These are phyloP conservation scores for Calyptommatus sinebrachiatus DNA, from an alignment of 2,113 vertebrate genomes.

Conservation along the genomic window DNA sequence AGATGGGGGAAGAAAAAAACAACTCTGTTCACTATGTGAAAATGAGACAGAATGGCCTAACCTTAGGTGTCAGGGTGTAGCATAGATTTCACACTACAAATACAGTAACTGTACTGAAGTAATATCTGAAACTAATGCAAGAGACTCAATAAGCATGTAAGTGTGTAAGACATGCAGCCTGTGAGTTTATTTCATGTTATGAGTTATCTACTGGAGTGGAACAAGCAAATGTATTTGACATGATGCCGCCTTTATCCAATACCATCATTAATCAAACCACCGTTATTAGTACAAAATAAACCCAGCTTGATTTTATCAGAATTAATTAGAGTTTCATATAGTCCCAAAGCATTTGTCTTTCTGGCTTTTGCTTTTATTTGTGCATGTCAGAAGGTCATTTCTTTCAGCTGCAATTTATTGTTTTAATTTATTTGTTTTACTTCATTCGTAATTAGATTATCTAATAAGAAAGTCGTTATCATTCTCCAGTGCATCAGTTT, in stretches of 20 bases:
- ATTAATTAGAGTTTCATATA: background rate
- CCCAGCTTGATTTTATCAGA: background rate
- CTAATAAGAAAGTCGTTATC: constrained; percentile 28
- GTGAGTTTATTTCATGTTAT: background rate
- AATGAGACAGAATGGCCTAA: background rate
- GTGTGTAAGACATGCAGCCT: background rate
- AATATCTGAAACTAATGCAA: background rate
- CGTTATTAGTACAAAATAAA: background rate
- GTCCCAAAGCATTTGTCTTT: background rate
- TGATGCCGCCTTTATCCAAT: background rate
- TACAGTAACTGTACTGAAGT: background rate
- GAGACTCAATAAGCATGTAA: background rate
- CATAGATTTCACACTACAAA: background rate
- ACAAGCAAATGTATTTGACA: background rate
- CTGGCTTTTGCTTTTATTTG: background rate
- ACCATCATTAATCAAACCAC: background rate
- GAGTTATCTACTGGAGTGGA: background rate
- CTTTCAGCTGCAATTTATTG: background rate
- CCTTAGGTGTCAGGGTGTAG: background rate
- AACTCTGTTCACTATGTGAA: background rate
- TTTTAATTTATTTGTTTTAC: background rate
- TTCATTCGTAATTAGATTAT: constrained; percentile 48
- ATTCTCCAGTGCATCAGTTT: constrained; percentile 28
- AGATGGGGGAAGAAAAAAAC: background rate
- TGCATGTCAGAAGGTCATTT: background rate